Conservation (phyloP, 2,888 invertebrate genomes). For the Hypercompe scribonia region DNA sequence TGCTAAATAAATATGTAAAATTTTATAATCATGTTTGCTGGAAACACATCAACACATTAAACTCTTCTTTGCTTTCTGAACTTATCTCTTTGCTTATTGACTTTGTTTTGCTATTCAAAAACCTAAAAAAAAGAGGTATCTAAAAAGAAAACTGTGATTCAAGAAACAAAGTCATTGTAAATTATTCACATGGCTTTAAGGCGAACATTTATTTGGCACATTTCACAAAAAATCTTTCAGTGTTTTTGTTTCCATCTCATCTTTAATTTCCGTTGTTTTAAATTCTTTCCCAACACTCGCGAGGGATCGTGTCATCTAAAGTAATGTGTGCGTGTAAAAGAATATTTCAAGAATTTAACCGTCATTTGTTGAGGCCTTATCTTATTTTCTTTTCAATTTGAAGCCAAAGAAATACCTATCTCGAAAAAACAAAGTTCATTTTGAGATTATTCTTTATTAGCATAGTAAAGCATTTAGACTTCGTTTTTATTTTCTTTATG, state of each 20-base stretch:
- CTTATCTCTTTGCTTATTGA: background rate
- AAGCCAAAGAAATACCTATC: background rate
- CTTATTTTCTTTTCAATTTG: conserved; percentile 2
- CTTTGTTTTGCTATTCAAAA: background rate
- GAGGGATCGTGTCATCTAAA: background rate
- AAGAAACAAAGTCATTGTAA: conserved; percentile 10
- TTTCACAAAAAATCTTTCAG: conserved; percentile 21
- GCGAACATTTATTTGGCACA: conserved; percentile 8
- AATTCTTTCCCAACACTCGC: conserved; percentile 31
- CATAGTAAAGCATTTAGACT: background rate
- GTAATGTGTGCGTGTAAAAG: conserved; percentile 24
- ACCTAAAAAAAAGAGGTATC: background rate
- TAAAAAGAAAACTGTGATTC: conserved; percentile 3
- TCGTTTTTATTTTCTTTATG: background rate
- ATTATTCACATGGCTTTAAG: conserved; percentile 12
- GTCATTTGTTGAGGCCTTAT: conserved; percentile 22
- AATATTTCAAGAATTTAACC: conserved; percentile 37
- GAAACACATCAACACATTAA: too few species aligned
- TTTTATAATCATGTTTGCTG: too few species aligned
- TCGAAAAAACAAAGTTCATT: background rate
- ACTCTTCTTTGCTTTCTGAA: background rate
- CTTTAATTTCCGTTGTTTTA: conserved; percentile 33
- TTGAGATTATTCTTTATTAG: background rate
- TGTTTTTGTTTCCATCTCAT: conserved; percentile 20
- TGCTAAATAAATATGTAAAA: too few species aligned